These are phyloP conservation scores for Holothuria glaberrima DNA, from an alignment of 35 echinoderm and acorn worm genomes.

Conservation along the genomic window DNA sequence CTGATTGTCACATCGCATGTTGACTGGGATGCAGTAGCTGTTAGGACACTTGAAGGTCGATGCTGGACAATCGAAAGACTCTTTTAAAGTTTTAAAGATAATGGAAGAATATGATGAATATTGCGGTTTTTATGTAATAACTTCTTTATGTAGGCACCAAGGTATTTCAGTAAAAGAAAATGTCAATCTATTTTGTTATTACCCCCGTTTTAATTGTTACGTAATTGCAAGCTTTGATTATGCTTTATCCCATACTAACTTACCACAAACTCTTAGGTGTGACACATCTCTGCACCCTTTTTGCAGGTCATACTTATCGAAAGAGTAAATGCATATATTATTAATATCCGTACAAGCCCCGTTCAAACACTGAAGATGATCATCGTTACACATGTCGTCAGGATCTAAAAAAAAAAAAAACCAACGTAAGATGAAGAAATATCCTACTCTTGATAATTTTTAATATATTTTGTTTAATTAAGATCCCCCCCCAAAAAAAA, in stretches of 20 bases:
- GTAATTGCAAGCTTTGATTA: background rate
- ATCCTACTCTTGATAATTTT: too few species aligned
- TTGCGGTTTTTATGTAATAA: too few species aligned
- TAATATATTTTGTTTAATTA: too few species aligned
- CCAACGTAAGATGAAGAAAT: too few species aligned
- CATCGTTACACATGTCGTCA: background rate
- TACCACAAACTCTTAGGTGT: slow-evolving; percentile 75
- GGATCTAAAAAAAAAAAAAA: background rate
- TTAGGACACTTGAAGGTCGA: slow-evolving; percentile 74
- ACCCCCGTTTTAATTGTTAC: too few species aligned
- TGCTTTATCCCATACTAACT: background rate
- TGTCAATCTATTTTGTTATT: too few species aligned
- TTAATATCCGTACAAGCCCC: slow-evolving; percentile 49
- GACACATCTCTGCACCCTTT: slow-evolving; percentile 71
- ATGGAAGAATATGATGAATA: too few species aligned
- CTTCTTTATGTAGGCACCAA: too few species aligned
- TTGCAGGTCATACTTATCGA: slow-evolving; percentile 58
- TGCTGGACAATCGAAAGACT: slow-evolving; percentile 57
- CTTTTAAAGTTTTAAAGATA: slow-evolving; percentile 47
- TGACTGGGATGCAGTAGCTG: slow-evolving; percentile 68
- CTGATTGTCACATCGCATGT: slow-evolving; percentile 60
- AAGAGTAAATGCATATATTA: slow-evolving; percentile 65
- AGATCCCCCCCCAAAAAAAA: too few species aligned
- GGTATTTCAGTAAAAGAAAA: too few species aligned
- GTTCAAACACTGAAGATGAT: slow-evolving; percentile 63